Evolutionary conservation across 2,888 invertebrate species (phyloP), one percentile per base, ranked within the genome.

Genomic region (Pollenia labialis): DNA sequence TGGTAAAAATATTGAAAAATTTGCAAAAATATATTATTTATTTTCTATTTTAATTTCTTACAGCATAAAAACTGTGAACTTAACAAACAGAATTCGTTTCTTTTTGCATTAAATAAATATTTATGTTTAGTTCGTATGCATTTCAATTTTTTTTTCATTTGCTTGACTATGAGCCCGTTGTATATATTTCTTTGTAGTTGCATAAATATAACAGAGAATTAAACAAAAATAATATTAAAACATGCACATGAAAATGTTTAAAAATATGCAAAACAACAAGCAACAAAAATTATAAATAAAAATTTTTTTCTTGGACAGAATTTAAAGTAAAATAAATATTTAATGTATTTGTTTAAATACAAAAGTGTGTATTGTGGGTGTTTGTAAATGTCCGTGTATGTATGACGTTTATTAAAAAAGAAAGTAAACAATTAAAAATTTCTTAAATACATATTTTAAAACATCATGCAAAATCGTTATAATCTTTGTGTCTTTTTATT

Each of bases 381-480:
- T 44, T 16, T 16, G 18, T 18, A 4, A 10, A 1, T 16, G 44
- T 64, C 10, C 44, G 16, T 18, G 46, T 44, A 16, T 6, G 44
- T 11, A 44, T 23, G 46, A 7, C 46, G 12, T 46, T 64, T 16
- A 23, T 64, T 4, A 44, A 64, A 64, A 64, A 64, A 64, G 44
- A 64, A 64, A 64, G 64, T 64, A 64, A 64, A 64, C 64, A 64
- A 46, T 64, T 46, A 32, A 64, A 64, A 64, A 64, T 64, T 46
- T 46, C 46, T 64, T 46, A 46, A 64, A 64, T 23, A 23, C 18
- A 23, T 64, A 64, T 46, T 64, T 64, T 18, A 23, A 64, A 32
- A 23, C 18, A 56, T 52, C n/a, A 52, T n/a, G 16, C n/a, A 40
- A 18, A 44, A 46, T 18, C 16, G 7, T 64, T 46, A 46, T 64